Evolutionary conservation across 2,113 vertebrate species (phyloP).

Genomic region (Menura novaehollandiae): DNA sequence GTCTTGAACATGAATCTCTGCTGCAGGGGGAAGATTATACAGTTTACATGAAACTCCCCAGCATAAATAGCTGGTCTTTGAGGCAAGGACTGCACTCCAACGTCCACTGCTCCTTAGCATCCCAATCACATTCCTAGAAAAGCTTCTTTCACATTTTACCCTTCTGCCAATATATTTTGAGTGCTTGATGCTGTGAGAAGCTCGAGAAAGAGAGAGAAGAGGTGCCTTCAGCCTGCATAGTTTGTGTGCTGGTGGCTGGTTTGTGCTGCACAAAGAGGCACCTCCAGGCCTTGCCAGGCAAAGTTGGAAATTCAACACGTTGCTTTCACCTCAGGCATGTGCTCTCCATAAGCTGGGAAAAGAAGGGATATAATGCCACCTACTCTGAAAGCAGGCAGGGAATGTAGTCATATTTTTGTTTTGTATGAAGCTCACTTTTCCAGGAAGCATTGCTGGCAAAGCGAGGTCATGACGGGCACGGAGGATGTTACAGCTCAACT

Average conservation of each 20-base stretch:
- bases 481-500: neutral
- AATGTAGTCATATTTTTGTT: neutral
- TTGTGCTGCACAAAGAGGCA: neutral
- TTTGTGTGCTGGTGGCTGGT: neutral
- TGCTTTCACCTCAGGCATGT: neutral
- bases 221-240: neutral
- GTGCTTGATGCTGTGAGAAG: neutral
- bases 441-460: neutral
- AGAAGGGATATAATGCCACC: neutral
- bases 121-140: neutral
- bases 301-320: neutral
- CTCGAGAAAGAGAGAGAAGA: neutral
- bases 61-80: neutral
- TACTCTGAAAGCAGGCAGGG: neutral
- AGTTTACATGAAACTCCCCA: neutral
- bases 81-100: neutral
- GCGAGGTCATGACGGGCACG: rapidly evolving
- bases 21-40: neutral
- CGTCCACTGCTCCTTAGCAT: neutral
- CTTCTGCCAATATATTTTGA: neutral
- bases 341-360: neutral
- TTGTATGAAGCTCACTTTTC: neutral
- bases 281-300: neutral
- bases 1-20: neutral
- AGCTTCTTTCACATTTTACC: neutral